Base-by-base conservation (phyloP, 1,140 invertebrate species). In the Mamestra configurata region DNA sequence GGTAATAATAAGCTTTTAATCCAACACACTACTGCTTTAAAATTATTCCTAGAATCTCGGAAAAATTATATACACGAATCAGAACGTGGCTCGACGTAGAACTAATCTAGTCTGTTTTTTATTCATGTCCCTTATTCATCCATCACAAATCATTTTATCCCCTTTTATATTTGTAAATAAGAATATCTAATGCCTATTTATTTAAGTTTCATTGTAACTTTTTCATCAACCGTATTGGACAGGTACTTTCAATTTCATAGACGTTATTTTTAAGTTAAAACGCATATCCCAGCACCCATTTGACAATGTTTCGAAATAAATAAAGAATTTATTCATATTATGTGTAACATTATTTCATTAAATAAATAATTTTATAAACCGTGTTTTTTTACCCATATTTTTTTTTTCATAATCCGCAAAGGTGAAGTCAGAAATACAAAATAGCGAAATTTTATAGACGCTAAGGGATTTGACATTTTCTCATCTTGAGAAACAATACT, bases 51-150 rank as follows among this genome's bases (percentile, higher is more conserved):
- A 43, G 22, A n/a, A 64, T 35, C 35, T 37, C 49, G 20, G 13
- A 11, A 55, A 37, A 55, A 37, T 18, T 22, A 66, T 64, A 11
- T 64, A 37, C 31, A 68, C 24, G 8, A 13, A 68, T 66, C 68
- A 84, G 83, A 88, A 77, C 86, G 82, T 86, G 86, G 82, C 89
- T 92, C 87, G 87, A 87, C 87, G 89, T 91, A 88, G 89, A 94
- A 92, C 91, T 94, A 91, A 91, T 94, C 92, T 94, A 94, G 92
- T 94, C 92, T 92, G 55, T 87, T 89, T 83, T 84, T 86, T 80
- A 82, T 84, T 88, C 71, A 82, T 79, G 66, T 72, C 53, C 53
- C 77, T 66, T 40, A 59, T 59, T 76, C 73, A 49, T 64, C 27
- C 64, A 81, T 81, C 51, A 49, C 57, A 72, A 79, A 53, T 78